phyloP scores from a whole-genome alignment of 2,888 invertebrate species.

The Pediacus dermestoides region DNA sequence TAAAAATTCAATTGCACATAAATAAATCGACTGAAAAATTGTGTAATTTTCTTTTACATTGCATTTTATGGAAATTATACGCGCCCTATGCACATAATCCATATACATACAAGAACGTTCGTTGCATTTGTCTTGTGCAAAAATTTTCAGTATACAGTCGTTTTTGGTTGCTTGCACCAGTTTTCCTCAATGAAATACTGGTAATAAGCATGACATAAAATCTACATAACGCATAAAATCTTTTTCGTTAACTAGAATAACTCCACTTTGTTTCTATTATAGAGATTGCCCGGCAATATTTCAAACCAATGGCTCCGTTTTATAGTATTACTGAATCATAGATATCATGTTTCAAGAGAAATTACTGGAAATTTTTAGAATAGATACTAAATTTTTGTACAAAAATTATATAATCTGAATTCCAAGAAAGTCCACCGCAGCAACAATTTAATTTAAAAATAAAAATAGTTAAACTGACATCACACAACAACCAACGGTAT shows the following conservation, averaged over 20 bases:
- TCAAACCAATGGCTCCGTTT: no score
- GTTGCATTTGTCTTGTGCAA: slow-evolving; percentile 8
- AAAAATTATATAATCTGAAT: no score
- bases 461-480: no score
- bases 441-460: no score
- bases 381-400: no score
- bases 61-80: slow-evolving; percentile 21
- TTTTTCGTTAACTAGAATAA: slow-evolving; percentile 9
- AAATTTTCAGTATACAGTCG: slow-evolving; percentile 19
- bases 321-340: no score
- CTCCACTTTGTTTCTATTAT: not conserved
- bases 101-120: slow-evolving; percentile 18
- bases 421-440: no score
- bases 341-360: no score
- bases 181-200: slow-evolving; percentile 14
- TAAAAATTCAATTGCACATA: slow-evolving; percentile 24
- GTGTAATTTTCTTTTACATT: slow-evolving; percentile 30
- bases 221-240: slow-evolving; percentile 16
- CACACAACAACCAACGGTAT: no score
- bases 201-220: slow-evolving; percentile 6
- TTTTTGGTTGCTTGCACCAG: slow-evolving; percentile 13
- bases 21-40: slow-evolving; percentile 30
- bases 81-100: no score
- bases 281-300: no score
- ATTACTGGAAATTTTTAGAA: no score